These are phyloP conservation scores for Sthenelais limicola DNA, from an alignment of 2,888 invertebrate species.

Conservation along the genomic window DNA sequence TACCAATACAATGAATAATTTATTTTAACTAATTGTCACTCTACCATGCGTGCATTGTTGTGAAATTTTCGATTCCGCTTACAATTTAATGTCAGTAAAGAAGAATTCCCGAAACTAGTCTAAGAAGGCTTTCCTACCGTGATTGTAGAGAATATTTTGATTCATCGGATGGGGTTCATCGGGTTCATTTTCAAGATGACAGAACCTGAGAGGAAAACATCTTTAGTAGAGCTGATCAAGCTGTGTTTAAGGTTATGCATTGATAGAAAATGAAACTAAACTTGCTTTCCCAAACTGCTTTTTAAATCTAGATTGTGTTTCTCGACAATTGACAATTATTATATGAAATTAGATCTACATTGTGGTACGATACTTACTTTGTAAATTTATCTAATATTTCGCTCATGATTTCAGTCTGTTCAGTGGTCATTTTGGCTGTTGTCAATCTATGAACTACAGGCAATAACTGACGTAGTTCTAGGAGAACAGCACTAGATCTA, in stretches of 20 bases:
- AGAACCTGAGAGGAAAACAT: conserved; percentile 59
- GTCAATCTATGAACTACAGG: conserved; percentile 65
- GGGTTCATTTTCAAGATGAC: conserved; percentile 69
- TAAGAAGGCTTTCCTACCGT: conserved; percentile 58
- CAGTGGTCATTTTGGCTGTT: conserved; percentile 65
- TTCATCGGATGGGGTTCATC: conserved; percentile 71
- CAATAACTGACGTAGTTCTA: conserved; percentile 66
- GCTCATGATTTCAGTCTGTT: conserved; percentile 67
- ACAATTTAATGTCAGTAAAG: background rate
- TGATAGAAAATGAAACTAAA: too few relatives aligned
- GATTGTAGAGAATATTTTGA: conserved; percentile 71
- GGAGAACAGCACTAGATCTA: conserved; percentile 65
- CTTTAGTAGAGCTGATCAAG: too few relatives aligned
- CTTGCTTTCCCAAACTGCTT: too few relatives aligned
- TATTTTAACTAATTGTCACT: too few relatives aligned
- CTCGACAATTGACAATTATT: too few relatives aligned
- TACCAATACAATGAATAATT: too few relatives aligned
- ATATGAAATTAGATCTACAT: too few relatives aligned
- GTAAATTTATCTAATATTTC: conserved; percentile 66
- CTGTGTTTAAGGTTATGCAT: too few relatives aligned
- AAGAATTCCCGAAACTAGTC: background rate
- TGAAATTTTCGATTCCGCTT: too few relatives aligned
- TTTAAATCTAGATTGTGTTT: too few relatives aligned
- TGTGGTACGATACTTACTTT: conserved; percentile 60
- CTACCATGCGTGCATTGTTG: too few relatives aligned